A percentile compares a stretch with the other conserved stretches of the same genome.
These are phyloP conservation scores for Drosophila mauritiana DNA, from an alignment of 1,140 invertebrate genomes.

Conservation along the genomic window DNA sequence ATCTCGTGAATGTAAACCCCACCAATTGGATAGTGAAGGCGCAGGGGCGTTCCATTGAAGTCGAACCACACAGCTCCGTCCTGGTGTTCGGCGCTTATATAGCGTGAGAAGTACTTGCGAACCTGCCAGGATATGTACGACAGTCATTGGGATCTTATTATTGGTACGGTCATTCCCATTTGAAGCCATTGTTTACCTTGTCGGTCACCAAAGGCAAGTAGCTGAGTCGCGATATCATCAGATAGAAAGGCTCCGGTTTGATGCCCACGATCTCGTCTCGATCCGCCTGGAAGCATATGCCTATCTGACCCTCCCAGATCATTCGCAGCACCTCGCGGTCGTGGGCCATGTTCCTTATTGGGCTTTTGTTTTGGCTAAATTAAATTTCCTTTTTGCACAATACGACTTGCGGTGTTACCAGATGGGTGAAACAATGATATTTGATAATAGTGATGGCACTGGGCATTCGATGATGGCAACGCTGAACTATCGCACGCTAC, in stretches of 20 bases:
- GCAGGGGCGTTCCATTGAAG: conserved; percentile 95
- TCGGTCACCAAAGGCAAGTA: conserved; percentile 98
- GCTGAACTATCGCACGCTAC: too few species aligned
- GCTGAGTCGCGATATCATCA: conserved; percentile 97
- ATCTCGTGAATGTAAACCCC: not conserved
- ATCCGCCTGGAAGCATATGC: conserved; percentile 95
- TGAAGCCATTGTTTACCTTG: conserved; percentile 88
- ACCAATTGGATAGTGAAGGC: conserved; percentile 99
- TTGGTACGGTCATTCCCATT: too few species aligned
- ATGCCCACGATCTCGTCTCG: conserved; percentile 94
- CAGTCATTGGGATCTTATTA: not conserved
- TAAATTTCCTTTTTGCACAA: conserved; percentile 49
- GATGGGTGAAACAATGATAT: not conserved
- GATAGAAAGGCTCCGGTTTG: conserved; percentile 96
- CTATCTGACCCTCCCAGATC: conserved; percentile 97
- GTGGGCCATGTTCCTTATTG: conserved; percentile 90
- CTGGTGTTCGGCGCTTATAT: conserved; percentile 92
- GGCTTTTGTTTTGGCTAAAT: conserved; percentile 24
- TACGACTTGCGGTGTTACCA: conserved; percentile 6
- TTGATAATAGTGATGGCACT: too few species aligned
- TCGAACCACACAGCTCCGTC: conserved; percentile 98
- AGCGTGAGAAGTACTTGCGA: conserved; percentile 94
- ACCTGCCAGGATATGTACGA: conserved; percentile 86
- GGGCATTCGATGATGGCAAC: too few species aligned
- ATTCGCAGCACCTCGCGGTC: conserved; percentile 96